phyloP scores from a whole-genome alignment of 1,140 invertebrate species.

The Drosophila lacteicornis region DNA sequence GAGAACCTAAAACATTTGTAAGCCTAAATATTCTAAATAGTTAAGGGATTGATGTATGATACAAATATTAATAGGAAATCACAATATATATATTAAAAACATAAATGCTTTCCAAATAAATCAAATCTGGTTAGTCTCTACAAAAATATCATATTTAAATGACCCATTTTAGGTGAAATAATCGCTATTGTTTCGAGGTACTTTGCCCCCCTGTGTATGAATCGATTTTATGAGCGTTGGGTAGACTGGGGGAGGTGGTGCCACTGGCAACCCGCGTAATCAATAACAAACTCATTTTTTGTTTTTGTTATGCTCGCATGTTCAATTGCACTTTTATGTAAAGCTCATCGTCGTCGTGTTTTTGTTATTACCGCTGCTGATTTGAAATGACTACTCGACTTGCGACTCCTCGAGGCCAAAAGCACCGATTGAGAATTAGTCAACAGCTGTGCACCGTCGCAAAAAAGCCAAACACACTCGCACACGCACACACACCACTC shows the following conservation, averaged over 20 bases:
- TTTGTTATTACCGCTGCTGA: slow-evolving; percentile 36
- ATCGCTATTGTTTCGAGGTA: background rate
- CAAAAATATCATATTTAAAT: background rate
- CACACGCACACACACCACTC: slow-evolving; percentile 26
- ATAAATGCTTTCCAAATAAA: background rate
- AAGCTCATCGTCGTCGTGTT: slow-evolving; percentile 1
- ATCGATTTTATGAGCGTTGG: slow-evolving; percentile 30
- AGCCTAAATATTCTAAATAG: no score
- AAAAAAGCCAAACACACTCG: slow-evolving; percentile 11
- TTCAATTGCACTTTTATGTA: slow-evolving; percentile 41
- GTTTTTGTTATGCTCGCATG: slow-evolving; percentile 36
- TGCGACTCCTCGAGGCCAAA: slow-evolving; percentile 41
- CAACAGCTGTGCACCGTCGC: slow-evolving; percentile 36
- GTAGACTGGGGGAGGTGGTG: slow-evolving; percentile 21
- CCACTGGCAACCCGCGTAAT: slow-evolving; percentile 45
- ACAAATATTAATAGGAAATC: background rate
- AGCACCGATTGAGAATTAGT: slow-evolving; percentile 39
- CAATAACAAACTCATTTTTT: slow-evolving; percentile 40
- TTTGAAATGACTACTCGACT: slow-evolving; percentile 26
- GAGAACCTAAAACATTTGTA: background rate
- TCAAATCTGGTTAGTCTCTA: no score
- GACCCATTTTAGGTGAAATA: slow-evolving; percentile 10
- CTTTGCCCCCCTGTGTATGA: slow-evolving; percentile 10
- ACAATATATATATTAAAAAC: background rate
- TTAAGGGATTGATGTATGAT: background rate